phyloP scores from a whole-genome alignment of 2,888 invertebrate species.

The Epirrita christyi region DNA sequence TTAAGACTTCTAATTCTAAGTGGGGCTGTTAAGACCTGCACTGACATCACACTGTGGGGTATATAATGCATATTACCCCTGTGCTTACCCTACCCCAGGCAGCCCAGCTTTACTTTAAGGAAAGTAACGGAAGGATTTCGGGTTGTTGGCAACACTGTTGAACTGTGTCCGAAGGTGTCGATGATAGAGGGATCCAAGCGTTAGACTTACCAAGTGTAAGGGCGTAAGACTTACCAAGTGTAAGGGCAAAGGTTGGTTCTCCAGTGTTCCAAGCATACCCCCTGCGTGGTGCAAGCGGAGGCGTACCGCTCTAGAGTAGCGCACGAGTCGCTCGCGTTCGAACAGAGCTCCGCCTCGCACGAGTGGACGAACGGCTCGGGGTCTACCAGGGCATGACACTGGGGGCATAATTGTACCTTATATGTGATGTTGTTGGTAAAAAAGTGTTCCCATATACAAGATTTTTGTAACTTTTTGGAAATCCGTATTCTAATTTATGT shows the following conservation, averaged over 20 bases:
- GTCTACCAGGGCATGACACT: conserved; percentile 91
- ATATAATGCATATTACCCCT: no score
- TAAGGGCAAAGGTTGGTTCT: conserved; percentile 87
- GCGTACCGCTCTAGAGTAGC: conserved; percentile 89
- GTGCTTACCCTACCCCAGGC: no score
- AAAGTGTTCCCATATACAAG: no score
- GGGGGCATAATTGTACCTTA: conserved; percentile 26
- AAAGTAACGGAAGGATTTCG: no score
- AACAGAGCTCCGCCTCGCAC: conserved; percentile 89
- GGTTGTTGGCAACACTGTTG: no score
- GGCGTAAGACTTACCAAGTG: conserved; percentile 84
- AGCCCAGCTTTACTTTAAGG: no score
- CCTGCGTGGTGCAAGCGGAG: conserved; percentile 87
- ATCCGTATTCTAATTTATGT: no score
- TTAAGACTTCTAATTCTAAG: no score
- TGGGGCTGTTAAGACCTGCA: no score
- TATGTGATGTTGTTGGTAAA: no score
- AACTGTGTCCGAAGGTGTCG: background rate
- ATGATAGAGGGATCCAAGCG: background rate
- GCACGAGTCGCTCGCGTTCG: conserved; percentile 85
- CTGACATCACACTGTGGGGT: no score
- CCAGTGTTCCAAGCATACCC: conserved; percentile 90
- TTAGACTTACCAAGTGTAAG: conserved; percentile 83
- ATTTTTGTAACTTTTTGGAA: no score
- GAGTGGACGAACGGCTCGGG: conserved; percentile 87